phyloP scores from a whole-genome alignment of 2,797 vertebrate species.

The Selene dorsalis region DNA sequence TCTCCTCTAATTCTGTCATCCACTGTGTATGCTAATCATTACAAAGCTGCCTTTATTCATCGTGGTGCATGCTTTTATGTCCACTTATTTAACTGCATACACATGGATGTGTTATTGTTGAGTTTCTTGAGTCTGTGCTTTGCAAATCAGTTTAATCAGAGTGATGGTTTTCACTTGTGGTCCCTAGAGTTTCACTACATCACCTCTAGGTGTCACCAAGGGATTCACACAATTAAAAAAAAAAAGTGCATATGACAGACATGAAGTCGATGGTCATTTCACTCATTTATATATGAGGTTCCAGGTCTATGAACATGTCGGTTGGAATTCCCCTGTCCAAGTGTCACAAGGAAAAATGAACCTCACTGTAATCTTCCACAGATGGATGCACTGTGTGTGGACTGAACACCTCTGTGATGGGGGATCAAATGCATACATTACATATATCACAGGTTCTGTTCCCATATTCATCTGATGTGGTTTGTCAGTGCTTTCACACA shows the following conservation, averaged over 20 bases:
- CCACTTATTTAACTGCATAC: background rate
- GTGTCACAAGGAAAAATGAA: background rate
- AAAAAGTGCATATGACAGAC: no score
- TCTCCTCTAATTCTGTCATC: no score
- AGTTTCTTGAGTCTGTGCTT: background rate
- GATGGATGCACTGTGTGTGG: background rate
- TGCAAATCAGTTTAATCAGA: background rate
- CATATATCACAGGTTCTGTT: constrained; percentile 16
- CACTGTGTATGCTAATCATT: background rate
- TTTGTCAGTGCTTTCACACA: constrained; percentile 20
- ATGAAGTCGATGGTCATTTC: no score
- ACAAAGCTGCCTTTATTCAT: background rate
- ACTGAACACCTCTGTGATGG: background rate
- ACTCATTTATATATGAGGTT: no score
- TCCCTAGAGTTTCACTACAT: background rate
- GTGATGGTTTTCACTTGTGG: background rate
- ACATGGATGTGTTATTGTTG: background rate
- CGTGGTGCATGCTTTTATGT: background rate
- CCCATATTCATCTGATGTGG: constrained; percentile 5
- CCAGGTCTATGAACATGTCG: background rate
- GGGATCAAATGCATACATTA: constrained; percentile 28
- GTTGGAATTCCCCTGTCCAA: background rate
- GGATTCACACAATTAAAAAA: no score
- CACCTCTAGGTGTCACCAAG: no score
- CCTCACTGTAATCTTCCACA: background rate